Base-by-base conservation (phyloP, 1,140 invertebrate genomes). In the Achatina immaculata region DNA sequence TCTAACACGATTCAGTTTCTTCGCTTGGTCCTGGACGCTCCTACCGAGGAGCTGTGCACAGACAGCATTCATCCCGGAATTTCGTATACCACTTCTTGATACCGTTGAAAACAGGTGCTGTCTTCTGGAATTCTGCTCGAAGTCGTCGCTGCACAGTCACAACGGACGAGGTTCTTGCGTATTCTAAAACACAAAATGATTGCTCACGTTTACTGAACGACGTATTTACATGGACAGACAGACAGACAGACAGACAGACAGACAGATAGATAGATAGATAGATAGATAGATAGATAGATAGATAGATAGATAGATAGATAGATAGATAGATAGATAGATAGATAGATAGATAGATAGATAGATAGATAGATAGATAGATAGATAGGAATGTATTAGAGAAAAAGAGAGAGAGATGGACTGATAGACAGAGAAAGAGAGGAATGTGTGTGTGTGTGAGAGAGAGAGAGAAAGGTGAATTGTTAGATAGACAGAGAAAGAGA, bases 381-480 rank as follows among this genome's bases (percentile, higher is more conserved):
- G 48, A 51, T 11, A 51, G 48, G 48, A 24, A 51, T 11, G 24
- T 51, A 51, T 51, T 14, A 34, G 0, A 24, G 9, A 38, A 21
- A 40, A 36, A 58, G 16, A 48, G 14, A n/a, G n/a, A 4, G 21
- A n/a, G 21, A 51, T 36, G 24, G 58, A 24, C 16, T 34, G 68
- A 1, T 36, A 0, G 24, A 7, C 21, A 21, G 51, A 21, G 51
- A 21, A 24, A 21, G 51, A 24, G 51, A 31, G 40, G 55, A 65
- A 55, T 36, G 2, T 6, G 38, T 28, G 55, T 36, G 55, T 66
- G 16, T 14, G 58, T 66, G 38, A 45, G 9, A 68, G 65, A 66
- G 14, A 78, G 36, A 66, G 58, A 42, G 58, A 66, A 36, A 55
- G 51, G n/a, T n/a, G n/a, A n/a, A n/a, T n/a, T n/a, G n/a, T n/a